phyloP scores from a whole-genome alignment of 1,140 invertebrate genomes.

The Tetramorium parvispinum region DNA sequence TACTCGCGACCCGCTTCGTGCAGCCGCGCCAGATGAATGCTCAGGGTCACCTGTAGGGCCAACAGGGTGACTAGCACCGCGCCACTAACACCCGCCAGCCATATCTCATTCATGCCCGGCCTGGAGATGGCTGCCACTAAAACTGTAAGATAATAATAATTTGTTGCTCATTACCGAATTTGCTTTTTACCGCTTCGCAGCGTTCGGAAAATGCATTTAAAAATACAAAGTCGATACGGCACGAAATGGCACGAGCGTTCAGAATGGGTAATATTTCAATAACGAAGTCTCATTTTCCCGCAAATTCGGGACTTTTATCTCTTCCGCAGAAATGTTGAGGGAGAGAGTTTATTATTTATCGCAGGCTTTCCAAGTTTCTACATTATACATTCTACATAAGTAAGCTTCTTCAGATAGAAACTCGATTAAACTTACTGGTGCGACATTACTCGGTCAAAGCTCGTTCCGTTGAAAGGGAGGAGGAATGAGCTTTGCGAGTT shows the following conservation, averaged over 20 bases:
- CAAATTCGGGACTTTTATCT: constrained; percentile 2
- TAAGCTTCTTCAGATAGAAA: constrained; percentile 6
- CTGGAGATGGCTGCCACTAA: constrained; percentile 91
- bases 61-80: constrained; percentile 91
- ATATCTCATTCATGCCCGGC: constrained; percentile 94
- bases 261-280: not conserved
- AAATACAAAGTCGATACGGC: not conserved
- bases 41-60: constrained; percentile 87
- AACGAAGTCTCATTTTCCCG: not conserved
- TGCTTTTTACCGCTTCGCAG: not conserved
- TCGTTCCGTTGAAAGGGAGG: not conserved
- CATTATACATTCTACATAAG: not conserved
- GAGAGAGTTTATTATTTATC: not conserved
- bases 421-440: constrained; percentile 5
- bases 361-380: not conserved
- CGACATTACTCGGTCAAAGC: not conserved
- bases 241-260: not conserved
- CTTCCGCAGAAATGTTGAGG: not conserved
- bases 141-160: constrained; percentile 85
- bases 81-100: constrained; percentile 93
- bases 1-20: constrained; percentile 62
- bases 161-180: not conserved
- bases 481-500: not conserved
- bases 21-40: constrained; percentile 82
- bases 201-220: not conserved